A percentile compares a stretch with the other conserved stretches of the same genome.
Conservation (phyloP, 2,113 vertebrate species). For the Psettodes erumei region DNA sequence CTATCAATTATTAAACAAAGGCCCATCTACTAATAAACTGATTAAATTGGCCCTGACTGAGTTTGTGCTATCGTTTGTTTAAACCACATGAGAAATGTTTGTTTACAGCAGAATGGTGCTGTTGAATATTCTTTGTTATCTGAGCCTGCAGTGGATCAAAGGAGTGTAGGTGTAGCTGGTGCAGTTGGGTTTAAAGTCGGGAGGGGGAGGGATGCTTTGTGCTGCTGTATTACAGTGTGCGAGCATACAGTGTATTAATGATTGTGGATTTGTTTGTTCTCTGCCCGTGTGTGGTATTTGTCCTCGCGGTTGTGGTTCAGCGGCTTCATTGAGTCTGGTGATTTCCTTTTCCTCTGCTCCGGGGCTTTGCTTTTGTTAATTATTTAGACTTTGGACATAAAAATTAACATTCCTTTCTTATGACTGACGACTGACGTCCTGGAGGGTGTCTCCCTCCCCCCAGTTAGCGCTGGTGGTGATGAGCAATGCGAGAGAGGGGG, state of each 20-base stretch:
- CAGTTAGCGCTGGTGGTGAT: neutral
- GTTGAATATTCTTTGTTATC: slow-evolving; percentile 43
- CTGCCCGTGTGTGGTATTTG: neutral
- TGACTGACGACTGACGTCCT: neutral
- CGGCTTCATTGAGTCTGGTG: neutral
- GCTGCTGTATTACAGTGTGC: slow-evolving; percentile 54
- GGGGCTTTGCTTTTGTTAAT: neutral
- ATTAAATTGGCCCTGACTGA: slow-evolving; percentile 1
- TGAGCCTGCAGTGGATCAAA: slow-evolving; percentile 59
- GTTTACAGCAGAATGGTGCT: slow-evolving; percentile 16
- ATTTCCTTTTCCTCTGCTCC: neutral
- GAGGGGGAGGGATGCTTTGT: slow-evolving; percentile 44
- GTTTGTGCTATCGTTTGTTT: neutral
- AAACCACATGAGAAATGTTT: slow-evolving; percentile 27
- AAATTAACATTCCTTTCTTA: neutral
- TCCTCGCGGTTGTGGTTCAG: neutral
- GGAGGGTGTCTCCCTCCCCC: neutral
- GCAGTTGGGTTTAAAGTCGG: slow-evolving; percentile 56
- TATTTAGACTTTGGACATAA: neutral
- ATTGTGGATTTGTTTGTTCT: slow-evolving; percentile 31
- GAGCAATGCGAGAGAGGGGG: neutral
- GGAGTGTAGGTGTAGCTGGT: slow-evolving; percentile 67
- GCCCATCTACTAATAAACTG: neutral
- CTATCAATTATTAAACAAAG: neutral
- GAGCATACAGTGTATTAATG: slow-evolving; percentile 44